A percentile compares a stretch with the other conserved stretches of the same genome.
These are phyloP conservation scores for Lasioglossum baleicum DNA, from an alignment of 1,140 invertebrate genomes.

Conservation along the genomic window DNA sequence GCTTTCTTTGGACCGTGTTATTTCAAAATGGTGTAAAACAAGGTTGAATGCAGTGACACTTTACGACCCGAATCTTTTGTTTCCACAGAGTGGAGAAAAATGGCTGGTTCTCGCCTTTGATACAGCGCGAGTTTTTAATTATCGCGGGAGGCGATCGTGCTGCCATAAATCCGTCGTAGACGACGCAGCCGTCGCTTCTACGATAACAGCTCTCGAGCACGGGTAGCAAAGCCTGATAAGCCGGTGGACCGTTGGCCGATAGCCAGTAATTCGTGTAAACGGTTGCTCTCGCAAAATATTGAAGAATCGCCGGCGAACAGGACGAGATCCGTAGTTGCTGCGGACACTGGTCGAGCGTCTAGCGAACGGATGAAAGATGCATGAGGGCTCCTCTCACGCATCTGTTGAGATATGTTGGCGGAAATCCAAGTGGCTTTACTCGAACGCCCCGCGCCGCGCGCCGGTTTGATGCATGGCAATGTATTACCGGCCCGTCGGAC, in stretches of 20 bases:
- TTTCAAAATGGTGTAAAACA: no score
- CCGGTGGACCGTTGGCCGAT: background rate
- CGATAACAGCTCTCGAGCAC: background rate
- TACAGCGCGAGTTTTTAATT: constrained; percentile 4
- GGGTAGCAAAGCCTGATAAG: background rate
- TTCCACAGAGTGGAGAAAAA: no score
- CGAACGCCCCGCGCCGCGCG: no score
- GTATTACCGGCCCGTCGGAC: background rate
- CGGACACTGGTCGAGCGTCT: background rate
- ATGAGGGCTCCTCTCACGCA: constrained; percentile 29
- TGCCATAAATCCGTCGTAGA: constrained; percentile 11
- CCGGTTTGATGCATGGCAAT: constrained; percentile 3
- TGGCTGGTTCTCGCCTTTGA: background rate
- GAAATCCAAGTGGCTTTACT: constrained; percentile 21
- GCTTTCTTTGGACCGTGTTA: no score
- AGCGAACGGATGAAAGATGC: constrained; percentile 13
- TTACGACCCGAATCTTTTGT: no score
- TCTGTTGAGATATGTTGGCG: constrained; percentile 13
- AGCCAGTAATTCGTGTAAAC: constrained; percentile 28
- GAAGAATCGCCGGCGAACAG: constrained; percentile 1
- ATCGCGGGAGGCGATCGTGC: background rate
- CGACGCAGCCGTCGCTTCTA: background rate
- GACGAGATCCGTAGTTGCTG: background rate
- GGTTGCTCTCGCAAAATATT: background rate
- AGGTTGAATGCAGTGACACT: no score